Evolutionary conservation across 2,113 vertebrate genomes (phyloP), one percentile per base, ranked within the genome.

Genomic region (Pica pica): DNA sequence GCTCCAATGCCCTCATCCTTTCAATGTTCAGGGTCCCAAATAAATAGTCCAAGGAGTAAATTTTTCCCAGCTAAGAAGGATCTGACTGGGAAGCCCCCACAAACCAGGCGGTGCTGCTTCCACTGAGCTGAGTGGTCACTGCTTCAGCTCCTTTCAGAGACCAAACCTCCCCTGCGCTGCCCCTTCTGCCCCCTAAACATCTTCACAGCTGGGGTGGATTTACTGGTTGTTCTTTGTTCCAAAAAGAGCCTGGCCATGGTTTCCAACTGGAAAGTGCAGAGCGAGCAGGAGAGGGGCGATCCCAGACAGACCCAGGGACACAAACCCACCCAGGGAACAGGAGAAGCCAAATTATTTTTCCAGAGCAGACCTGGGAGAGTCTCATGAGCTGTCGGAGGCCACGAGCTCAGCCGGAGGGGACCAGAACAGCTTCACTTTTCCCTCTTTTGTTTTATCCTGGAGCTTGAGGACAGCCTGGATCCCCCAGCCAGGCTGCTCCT

Each of bases 261-360:
- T 89, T 64, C 50, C 46, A 33, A 37, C 9, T 0, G 55, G 61
- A 4, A 44, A 24, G 3, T 6, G 3, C 8, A 1, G 64, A 39
- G 6, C 0, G 2, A n/a, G 49, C 24, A 5, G 39, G 60, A 79
- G 26, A 35, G 49, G 15, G 39, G 13, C 2, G 0, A 6, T 31
- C 74, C 9, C 46, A 30, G 35, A 42, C 13, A 46, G 39, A 21
- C 19, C 7, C 22, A 42, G 56, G 56, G 65, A 39, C n/a, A 61
- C 12, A 24, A 1, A 12, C 23, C 28, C 46, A 9, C 81, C 64
- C 5, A 14, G n/a, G 55, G 8, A 42, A 46, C 10, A 0, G 0
- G 14, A 75, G 30, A 31, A 55, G 12, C 42, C 2, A 18, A 26
- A 37, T 31, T 49, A 3, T 63, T 87, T 56, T 57, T 13, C 23